Percentiles rank a stretch among this genome's conserved stretches.
Evolutionary conservation across 1,140 invertebrate genomes (phyloP).

Genomic region (Cheumatopsyche charites): DNA sequence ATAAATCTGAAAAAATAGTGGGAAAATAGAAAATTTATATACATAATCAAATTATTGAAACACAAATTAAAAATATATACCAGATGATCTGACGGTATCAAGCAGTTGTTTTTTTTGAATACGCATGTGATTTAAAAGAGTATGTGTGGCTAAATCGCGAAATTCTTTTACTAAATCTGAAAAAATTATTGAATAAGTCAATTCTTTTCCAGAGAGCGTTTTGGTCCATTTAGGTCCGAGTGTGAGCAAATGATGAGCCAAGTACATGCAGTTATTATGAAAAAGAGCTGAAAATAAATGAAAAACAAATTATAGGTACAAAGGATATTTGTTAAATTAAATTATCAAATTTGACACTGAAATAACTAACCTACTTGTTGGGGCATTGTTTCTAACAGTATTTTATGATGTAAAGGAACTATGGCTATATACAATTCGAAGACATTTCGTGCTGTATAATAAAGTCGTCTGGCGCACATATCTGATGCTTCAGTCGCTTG

Average conservation of each 20-base stretch:
- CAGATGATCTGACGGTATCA: constrained; percentile 74
- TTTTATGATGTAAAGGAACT: constrained; percentile 79
- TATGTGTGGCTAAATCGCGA: constrained; percentile 68
- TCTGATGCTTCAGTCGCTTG: constrained; percentile 70
- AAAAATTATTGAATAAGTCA: constrained; percentile 55
- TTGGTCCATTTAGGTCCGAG: constrained; percentile 66
- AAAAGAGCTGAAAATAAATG: constrained; percentile 73
- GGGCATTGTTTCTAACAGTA: constrained; percentile 79
- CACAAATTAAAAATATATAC: constrained; percentile 52
- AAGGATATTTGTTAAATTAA: constrained; percentile 20
- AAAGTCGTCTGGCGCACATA: constrained; percentile 68
- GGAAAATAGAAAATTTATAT: neutral
- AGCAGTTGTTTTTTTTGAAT: constrained; percentile 75
- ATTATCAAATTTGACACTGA: constrained; percentile 1
- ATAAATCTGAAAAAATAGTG: constrained; percentile 62
- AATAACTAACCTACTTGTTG: constrained; percentile 76
- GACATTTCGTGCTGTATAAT: constrained; percentile 74
- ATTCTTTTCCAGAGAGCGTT: constrained; percentile 53
- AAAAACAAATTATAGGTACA: constrained; percentile 7
- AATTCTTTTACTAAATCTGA: constrained; percentile 64
- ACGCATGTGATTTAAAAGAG: constrained; percentile 74
- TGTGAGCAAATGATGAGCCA: constrained; percentile 76
- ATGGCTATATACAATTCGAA: constrained; percentile 80
- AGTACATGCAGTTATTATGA: constrained; percentile 91
- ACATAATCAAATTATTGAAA: neutral